Conservation (phyloP, 2,888 invertebrate species). For the Masnerella sp. region DNA sequence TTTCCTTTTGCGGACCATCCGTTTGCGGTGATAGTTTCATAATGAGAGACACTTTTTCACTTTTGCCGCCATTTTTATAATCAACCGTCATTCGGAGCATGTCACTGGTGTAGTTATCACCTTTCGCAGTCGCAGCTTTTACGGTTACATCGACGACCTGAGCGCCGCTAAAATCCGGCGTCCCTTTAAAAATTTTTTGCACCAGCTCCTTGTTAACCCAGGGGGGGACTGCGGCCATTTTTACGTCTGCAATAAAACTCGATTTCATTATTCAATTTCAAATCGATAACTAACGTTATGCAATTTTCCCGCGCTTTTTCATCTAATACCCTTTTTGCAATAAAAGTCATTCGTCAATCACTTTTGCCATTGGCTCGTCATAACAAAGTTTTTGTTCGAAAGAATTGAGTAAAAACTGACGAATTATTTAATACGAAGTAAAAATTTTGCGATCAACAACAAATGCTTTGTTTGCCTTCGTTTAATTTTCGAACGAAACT, state of each 20-base stretch:
- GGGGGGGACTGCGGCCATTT: conserved; percentile 64
- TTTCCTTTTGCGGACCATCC: conserved; percentile 74
- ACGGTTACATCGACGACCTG: conserved; percentile 65
- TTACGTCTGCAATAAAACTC: conserved; percentile 43
- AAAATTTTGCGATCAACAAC: no score
- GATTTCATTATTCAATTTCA: conserved; percentile 14
- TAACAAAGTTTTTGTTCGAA: no score
- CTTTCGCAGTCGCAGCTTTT: conserved; percentile 71
- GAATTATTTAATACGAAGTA: no score
- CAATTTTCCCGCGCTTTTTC: no score
- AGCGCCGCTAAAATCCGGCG: conserved; percentile 67
- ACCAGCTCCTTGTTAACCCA: conserved; percentile 70
- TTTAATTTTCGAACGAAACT: neutral
- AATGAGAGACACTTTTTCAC: conserved; percentile 67
- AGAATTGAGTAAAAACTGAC: no score
- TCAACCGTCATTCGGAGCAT: conserved; percentile 69
- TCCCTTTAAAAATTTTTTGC: conserved; percentile 67
- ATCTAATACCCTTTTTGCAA: no score
- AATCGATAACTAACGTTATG: no score
- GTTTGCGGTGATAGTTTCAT: conserved; percentile 76
- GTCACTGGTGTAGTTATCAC: conserved; percentile 76
- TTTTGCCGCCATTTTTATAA: conserved; percentile 58
- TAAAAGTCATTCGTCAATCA: no score
- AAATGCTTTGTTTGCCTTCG: neutral
- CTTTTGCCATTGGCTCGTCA: no score